A percentile compares a stretch with the other conserved stretches of the same genome.
Conservation (phyloP, 2,888 invertebrate species). For the Microctonus aethiopoides region DNA sequence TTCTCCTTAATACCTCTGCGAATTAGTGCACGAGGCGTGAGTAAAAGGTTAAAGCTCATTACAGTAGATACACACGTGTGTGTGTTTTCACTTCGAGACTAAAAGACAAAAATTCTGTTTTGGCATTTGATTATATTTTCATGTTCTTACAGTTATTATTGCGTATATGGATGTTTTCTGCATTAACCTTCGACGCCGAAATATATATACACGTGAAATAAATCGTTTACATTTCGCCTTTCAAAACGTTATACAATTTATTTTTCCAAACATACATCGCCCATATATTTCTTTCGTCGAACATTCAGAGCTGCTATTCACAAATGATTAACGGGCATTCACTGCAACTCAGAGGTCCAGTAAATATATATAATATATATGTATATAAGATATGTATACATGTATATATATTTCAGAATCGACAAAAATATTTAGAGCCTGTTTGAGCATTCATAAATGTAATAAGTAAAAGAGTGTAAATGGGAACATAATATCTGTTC, state of each 20-base stretch:
- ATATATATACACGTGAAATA: not conserved
- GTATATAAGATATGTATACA: too few relatives aligned
- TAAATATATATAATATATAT: not conserved
- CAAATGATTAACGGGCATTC: conserved; percentile 1
- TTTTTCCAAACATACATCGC: too few relatives aligned
- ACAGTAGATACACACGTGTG: conserved; percentile 33
- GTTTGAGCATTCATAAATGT: not conserved
- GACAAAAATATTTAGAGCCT: not conserved
- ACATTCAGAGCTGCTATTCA: not conserved
- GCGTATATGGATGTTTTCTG: not conserved
- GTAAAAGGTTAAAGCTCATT: conserved; percentile 46
- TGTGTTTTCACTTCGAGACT: conserved; percentile 12
- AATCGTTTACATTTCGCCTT: not conserved
- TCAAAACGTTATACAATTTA: not conserved
- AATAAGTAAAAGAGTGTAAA: not conserved
- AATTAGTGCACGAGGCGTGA: conserved; percentile 46
- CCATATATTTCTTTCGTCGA: not conserved
- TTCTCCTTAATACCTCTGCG: conserved; percentile 48
- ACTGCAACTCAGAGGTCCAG: not conserved
- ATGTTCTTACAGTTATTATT: too few relatives aligned
- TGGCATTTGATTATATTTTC: not conserved
- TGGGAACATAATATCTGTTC: not conserved
- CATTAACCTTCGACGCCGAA: not conserved
- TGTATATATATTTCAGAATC: not conserved
- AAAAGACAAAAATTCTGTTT: conserved; percentile 6